Evolutionary conservation across 2,797 vertebrate species (phyloP).

Genomic region (Sarcoramphus papa): DNA sequence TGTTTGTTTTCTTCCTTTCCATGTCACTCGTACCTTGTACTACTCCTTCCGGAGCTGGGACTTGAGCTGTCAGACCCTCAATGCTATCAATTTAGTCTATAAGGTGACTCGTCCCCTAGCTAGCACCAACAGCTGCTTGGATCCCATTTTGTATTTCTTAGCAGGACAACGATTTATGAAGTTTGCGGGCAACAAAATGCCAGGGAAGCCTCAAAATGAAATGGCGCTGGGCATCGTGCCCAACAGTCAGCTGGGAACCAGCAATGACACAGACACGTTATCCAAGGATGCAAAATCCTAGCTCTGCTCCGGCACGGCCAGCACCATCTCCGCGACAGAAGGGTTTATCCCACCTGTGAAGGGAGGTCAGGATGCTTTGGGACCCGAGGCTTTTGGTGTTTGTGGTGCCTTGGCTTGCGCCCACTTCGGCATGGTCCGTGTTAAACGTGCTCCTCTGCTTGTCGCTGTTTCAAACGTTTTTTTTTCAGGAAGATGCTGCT

Average conservation of each 20-base stretch:
- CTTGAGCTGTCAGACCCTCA: slow-evolving; percentile 82
- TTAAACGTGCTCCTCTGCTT: rapidly evolving
- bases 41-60: slow-evolving; percentile 87
- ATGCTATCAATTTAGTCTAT: slow-evolving; percentile 86
- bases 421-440: background rate
- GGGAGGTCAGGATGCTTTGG: background rate
- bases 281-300: slow-evolving; percentile 38
- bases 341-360: background rate
- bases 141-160: slow-evolving; percentile 93
- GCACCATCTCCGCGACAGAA: rapidly evolving
- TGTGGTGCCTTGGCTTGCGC: background rate
- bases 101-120: slow-evolving; percentile 91
- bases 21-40: slow-evolving; percentile 90
- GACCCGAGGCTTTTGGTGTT: background rate
- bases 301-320: rapidly evolving
- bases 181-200: slow-evolving; percentile 48
- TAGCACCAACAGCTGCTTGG: slow-evolving; percentile 92
- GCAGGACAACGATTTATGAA: slow-evolving; percentile 82
- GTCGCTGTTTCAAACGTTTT: background rate
- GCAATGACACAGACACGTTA: background rate
- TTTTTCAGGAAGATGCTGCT: background rate
- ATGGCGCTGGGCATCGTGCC: background rate
- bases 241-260: background rate
- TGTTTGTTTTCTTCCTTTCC: slow-evolving; percentile 94
- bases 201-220: background rate